Conservation (phyloP, 92 coral and sea anemone species). For the Parazoanthus atlanticus region DNA sequence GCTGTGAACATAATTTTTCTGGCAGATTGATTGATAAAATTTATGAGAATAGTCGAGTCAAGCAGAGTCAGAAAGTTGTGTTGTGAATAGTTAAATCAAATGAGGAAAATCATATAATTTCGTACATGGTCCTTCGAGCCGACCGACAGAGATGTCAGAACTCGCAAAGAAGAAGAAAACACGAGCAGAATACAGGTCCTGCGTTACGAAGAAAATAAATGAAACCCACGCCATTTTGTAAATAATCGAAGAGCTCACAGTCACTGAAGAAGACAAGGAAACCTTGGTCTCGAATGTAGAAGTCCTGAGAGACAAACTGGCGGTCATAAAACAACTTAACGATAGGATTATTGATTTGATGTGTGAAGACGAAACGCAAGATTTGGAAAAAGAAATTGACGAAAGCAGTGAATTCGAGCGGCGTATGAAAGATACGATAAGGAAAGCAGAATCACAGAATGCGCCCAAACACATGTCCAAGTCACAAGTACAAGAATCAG, state of each 20-base stretch:
- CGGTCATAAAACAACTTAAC: background rate
- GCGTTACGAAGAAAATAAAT: background rate
- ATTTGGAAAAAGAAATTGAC: slow-evolving; percentile 12
- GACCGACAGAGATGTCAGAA: slow-evolving; percentile 1
- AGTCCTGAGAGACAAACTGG: background rate
- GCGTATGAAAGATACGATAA: background rate
- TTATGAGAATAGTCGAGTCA: too few species aligned
- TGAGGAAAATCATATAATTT: too few species aligned
- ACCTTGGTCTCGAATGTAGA: background rate
- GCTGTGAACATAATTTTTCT: too few species aligned
- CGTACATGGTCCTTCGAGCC: slow-evolving; percentile 3
- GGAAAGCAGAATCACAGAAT: background rate
- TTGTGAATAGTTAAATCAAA: too few species aligned
- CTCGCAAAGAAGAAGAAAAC: background rate
- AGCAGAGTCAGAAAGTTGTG: too few species aligned
- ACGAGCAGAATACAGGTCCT: background rate
- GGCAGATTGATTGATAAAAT: too few species aligned
- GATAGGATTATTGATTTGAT: background rate
- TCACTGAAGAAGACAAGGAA: slow-evolving; percentile 12
- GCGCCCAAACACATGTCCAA: background rate
- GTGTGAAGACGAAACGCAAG: slow-evolving; percentile 25
- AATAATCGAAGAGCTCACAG: background rate
- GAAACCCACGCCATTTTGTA: background rate
- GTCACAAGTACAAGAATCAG: background rate
- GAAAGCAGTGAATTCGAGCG: slow-evolving; percentile 19